Percentiles rank a stretch among this genome's conserved stretches.
Evolutionary conservation across 2,888 invertebrate genomes (phyloP).

Genomic region (Plebejus anna): DNA sequence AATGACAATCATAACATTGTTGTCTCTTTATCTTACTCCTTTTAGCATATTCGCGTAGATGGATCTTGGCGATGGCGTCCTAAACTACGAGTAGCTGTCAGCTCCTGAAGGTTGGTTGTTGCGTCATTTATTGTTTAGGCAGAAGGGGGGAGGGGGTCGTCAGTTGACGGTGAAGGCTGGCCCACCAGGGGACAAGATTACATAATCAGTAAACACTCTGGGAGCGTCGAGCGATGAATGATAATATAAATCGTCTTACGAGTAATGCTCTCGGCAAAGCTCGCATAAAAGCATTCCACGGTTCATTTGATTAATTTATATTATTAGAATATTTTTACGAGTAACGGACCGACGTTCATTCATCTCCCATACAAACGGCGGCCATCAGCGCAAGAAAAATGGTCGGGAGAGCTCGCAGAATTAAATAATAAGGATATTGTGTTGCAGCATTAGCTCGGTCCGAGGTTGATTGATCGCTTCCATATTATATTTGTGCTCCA

Average conservation of each 20-base stretch:
- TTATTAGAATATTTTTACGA: background rate
- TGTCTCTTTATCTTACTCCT: too few species aligned
- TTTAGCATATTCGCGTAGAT: too few species aligned
- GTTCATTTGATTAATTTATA: background rate
- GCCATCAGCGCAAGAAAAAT: background rate
- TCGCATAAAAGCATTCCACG: background rate
- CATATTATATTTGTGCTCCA: constrained; percentile 9
- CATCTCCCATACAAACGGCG: constrained; percentile 4
- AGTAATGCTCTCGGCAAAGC: background rate
- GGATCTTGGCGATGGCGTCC: too few species aligned
- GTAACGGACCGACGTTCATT: background rate
- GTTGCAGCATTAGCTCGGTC: constrained; percentile 2
- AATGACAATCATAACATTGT: too few species aligned
- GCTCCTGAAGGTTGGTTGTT: background rate
- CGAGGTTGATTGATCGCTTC: constrained; percentile 11
- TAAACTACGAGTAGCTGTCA: background rate
- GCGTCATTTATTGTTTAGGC: background rate
- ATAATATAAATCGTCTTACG: background rate
- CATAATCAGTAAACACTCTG: background rate
- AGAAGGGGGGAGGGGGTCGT: background rate
- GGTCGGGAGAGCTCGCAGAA: background rate
- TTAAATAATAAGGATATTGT: constrained; percentile 20
- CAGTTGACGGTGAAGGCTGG: background rate
- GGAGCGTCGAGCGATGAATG: background rate
- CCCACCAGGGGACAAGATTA: background rate